Evolutionary conservation across 2,113 vertebrate genomes (phyloP).

Genomic region (Melozone crissalis): DNA sequence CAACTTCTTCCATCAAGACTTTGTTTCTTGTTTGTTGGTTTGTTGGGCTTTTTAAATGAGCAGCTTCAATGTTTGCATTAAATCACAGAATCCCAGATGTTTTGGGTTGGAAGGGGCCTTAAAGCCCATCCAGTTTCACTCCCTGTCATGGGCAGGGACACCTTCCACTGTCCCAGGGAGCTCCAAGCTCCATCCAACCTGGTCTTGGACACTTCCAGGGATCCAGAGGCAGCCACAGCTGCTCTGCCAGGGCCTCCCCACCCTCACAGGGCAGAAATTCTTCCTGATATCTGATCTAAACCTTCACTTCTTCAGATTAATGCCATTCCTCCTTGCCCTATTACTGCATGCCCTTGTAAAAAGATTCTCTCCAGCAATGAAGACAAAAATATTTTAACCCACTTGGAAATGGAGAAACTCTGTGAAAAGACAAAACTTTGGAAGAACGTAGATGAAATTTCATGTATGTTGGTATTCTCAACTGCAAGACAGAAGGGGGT

Average conservation of each 20-base stretch:
- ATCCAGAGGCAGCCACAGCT: background rate
- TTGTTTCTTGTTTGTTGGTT: background rate
- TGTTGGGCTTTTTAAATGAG: background rate
- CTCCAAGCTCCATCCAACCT: background rate
- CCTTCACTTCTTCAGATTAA: background rate
- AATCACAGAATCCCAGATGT: background rate
- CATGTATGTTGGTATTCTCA: background rate
- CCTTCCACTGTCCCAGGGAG: background rate
- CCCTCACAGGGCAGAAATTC: background rate
- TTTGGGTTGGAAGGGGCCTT: background rate
- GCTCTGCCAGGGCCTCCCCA: fast-evolving
- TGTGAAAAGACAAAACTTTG: background rate
- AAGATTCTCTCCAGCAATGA: background rate
- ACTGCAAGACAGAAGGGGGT: background rate
- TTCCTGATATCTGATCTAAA: background rate
- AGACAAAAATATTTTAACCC: background rate
- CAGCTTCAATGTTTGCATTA: background rate
- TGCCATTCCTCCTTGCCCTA: background rate
- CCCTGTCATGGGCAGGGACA: background rate
- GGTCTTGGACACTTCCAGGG: background rate
- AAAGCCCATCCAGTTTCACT: background rate
- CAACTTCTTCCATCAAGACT: background rate
- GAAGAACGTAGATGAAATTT: background rate
- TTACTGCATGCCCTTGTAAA: background rate
- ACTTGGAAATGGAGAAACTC: background rate